Percentiles rank a stretch among this genome's conserved stretches.
Evolutionary conservation across 1,140 invertebrate species (phyloP).

Genomic region (Pygmarrhopalites habei): DNA sequence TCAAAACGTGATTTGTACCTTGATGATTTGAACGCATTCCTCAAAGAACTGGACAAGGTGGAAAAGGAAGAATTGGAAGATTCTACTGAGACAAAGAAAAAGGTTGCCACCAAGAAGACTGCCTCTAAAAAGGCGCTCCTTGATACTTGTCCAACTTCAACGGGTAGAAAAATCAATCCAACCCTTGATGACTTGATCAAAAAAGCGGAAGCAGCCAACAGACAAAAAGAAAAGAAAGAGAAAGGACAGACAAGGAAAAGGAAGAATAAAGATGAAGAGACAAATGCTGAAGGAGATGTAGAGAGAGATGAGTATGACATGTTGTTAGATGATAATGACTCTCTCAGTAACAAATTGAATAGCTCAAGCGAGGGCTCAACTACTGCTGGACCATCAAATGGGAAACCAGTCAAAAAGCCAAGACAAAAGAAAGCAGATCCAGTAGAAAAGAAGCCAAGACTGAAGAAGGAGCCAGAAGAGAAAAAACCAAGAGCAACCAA

Average conservation of each 20-base stretch:
- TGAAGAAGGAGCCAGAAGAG: too few relatives aligned
- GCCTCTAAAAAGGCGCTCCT: constrained; percentile 40
- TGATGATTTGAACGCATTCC: constrained; percentile 74
- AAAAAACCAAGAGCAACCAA: too few relatives aligned
- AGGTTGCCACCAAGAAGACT: constrained; percentile 46
- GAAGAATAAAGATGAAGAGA: constrained; percentile 33
- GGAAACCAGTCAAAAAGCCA: background rate
- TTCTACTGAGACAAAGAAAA: constrained; percentile 44
- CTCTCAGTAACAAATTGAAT: constrained; percentile 52
- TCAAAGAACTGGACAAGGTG: constrained; percentile 58
- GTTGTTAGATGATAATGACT: constrained; percentile 51
- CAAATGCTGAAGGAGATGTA: constrained; percentile 41
- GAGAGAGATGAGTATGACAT: constrained; percentile 49
- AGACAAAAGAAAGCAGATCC: constrained; percentile 36
- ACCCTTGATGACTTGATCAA: constrained; percentile 70
- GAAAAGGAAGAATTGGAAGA: constrained; percentile 61
- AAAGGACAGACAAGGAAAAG: constrained; percentile 12
- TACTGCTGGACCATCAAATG: constrained; percentile 24
- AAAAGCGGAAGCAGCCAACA: constrained; percentile 57
- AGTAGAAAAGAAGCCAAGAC: constrained; percentile 42
- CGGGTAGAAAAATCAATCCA: constrained; percentile 61
- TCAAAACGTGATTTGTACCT: constrained; percentile 73
- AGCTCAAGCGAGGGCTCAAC: constrained; percentile 42
- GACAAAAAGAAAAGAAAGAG: constrained; percentile 11
- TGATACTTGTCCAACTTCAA: constrained; percentile 48